Evolutionary conservation across 2,797 vertebrate species (phyloP), one percentile per base, ranked within the genome.

Genomic region (Propithecus perrieri): DNA sequence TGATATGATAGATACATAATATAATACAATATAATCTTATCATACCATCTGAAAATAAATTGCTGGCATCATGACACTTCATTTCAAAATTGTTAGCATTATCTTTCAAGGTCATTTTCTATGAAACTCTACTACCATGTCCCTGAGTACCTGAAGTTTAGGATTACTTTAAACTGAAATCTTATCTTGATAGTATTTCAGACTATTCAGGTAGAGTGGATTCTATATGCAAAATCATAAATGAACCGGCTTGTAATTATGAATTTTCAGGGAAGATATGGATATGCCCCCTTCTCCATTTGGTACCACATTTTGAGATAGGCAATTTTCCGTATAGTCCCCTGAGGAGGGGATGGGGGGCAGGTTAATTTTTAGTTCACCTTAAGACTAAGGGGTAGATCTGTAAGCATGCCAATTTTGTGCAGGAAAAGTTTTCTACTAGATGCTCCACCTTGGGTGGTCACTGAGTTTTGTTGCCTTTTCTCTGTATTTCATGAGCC

Each of bases 41-140:
- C 76, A 41, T 85, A 59, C n/a, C 80, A 67, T 85, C 90, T 87
- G 69, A 88, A 87, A 87, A 55, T 63, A 71, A 55, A 41, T 85
- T 85, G 5, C 30, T 67, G 78, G 22, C 55, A 89, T 89, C 48
- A 83, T 85, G n/a, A 85, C 12, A 71, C 35, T 92, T 87, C 8
- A 65, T 92, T 26, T 26, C n/a, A 50, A 65, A 74, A 65, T 50
- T 13, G 10, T 65, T 79, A 67, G 63, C 65, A 43, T 72, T 88
- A 41, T 78, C 55, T 88, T 24, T 33, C 48, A 43, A 78, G 71
- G 28, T 88, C 20, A 92, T 92, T 76, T 92, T 76, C 76, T 92
- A 5, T 92, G 69, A 59, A 79, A 79, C 26, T 72, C 57, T 79
- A 72, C 35, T 50, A 24, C n/a, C 4, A n/a, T 92, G 67, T 55